A percentile compares a stretch with the other conserved stretches of the same genome.
Conservation (phyloP, 2,888 invertebrate genomes). For the Dichetophora obliterata region DNA sequence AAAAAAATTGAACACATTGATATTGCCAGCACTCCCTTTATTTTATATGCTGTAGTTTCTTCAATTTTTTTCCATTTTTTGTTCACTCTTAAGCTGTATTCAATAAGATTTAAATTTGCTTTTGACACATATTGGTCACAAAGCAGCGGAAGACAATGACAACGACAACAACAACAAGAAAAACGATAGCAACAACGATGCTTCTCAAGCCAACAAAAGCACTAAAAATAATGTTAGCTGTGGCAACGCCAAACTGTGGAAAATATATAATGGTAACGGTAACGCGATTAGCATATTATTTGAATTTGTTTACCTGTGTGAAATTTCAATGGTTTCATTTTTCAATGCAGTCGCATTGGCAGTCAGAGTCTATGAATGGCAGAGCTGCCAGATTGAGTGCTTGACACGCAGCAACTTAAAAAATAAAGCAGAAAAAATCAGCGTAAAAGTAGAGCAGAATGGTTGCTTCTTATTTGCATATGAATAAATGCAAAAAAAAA, state of each 20-base stretch:
- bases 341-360: constrained; percentile 6
- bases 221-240: background rate
- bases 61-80: background rate
- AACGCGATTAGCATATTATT: constrained; percentile 39
- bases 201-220: background rate
- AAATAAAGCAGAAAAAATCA: too few relatives aligned
- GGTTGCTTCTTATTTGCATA: too few relatives aligned
- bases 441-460: too few relatives aligned
- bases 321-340: constrained; percentile 35
- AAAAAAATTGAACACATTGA: constrained; percentile 14
- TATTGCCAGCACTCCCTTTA: constrained; percentile 43
- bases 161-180: background rate
- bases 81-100: background rate
- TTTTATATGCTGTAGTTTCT: constrained; percentile 26
- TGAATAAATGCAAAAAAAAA: too few relatives aligned
- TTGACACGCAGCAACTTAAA: background rate
- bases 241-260: too few relatives aligned
- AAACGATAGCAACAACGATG: background rate
- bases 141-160: constrained; percentile 25
- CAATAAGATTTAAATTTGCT: constrained; percentile 45
- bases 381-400: background rate
- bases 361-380: background rate
- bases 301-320: constrained; percentile 28
- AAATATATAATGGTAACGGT: constrained; percentile 1
- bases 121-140: constrained; percentile 48